Percentiles rank a stretch among this genome's conserved stretches.
phyloP scores from a whole-genome alignment of 2,888 invertebrate genomes.

The Athripsodes cinereus region DNA sequence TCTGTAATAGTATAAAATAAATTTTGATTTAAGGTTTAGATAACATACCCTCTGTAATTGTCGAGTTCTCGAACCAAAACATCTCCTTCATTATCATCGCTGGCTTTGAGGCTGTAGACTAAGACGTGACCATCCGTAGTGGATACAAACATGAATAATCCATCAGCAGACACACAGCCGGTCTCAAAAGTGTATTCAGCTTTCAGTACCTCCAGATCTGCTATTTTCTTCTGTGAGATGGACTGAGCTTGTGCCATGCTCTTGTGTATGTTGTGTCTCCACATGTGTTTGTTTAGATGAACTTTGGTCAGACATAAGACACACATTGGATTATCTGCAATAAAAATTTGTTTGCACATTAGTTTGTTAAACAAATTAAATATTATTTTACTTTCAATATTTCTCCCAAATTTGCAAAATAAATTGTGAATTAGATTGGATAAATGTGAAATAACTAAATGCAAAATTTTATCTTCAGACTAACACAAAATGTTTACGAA shows the following conservation, averaged over 20 bases:
- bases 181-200: slow-evolving; percentile 37
- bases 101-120: slow-evolving; percentile 41
- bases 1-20: too few species aligned
- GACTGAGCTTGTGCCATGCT: slow-evolving; percentile 4
- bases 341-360: too few species aligned
- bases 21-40: too few species aligned
- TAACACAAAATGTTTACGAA: too few species aligned
- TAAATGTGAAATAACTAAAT: too few species aligned
- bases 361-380: too few species aligned
- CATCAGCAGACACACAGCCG: slow-evolving; percentile 41
- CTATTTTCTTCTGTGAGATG: slow-evolving; percentile 33
- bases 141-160: slow-evolving; percentile 41
- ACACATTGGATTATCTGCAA: slow-evolving; percentile 38
- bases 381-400: too few species aligned
- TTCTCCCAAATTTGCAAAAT: too few species aligned
- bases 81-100: too few species aligned
- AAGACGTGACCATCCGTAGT: slow-evolving; percentile 44
- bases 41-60: slow-evolving; percentile 46
- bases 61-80: slow-evolving; percentile 41
- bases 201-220: slow-evolving; percentile 35
- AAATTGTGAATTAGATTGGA: too few species aligned
- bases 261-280: slow-evolving; percentile 29
- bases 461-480: too few species aligned
- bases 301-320: slow-evolving; percentile 40
- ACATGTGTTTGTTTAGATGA: slow-evolving; percentile 38